A percentile compares a stretch with the other conserved stretches of the same genome.
Evolutionary conservation across 2,888 invertebrate species (phyloP).

Genomic region (Archips xylosteana): DNA sequence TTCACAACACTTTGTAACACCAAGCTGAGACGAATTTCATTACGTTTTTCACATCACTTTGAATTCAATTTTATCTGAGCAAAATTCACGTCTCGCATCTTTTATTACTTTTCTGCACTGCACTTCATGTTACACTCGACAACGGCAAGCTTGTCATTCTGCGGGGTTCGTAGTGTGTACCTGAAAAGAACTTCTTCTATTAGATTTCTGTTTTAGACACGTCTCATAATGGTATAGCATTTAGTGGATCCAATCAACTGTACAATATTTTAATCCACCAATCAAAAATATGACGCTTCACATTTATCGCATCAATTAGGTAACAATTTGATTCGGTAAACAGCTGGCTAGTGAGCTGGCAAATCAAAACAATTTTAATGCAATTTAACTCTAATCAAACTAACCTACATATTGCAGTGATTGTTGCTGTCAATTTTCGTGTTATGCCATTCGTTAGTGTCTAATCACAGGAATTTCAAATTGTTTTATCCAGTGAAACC

Average conservation of each 20-base stretch:
- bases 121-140: slow-evolving; percentile 35
- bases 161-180: slow-evolving; percentile 27
- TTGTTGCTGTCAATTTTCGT: slow-evolving; percentile 4
- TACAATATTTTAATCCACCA: not conserved
- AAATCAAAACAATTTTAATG: not conserved
- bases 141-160: slow-evolving; percentile 20
- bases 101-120: slow-evolving; percentile 29
- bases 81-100: slow-evolving; percentile 32
- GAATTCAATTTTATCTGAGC: slow-evolving; percentile 10
- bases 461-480: slow-evolving; percentile 5
- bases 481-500: slow-evolving; percentile 7
- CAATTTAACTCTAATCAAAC: slow-evolving; percentile 19
- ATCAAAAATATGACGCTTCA: not conserved
- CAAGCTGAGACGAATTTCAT: not conserved
- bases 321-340: not conserved
- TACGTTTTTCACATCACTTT: slow-evolving; percentile 26
- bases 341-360: slow-evolving; percentile 7
- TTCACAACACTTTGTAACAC: not conserved
- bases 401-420: not conserved
- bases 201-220: not conserved
- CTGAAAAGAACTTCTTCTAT: slow-evolving; percentile 29
- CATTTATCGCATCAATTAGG: not conserved
- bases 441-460: slow-evolving; percentile 5
- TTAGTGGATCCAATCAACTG: not conserved
- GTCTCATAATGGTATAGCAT: not conserved